Base-by-base conservation (phyloP, 2,113 vertebrate genomes). In the Thunnus thynnus region DNA sequence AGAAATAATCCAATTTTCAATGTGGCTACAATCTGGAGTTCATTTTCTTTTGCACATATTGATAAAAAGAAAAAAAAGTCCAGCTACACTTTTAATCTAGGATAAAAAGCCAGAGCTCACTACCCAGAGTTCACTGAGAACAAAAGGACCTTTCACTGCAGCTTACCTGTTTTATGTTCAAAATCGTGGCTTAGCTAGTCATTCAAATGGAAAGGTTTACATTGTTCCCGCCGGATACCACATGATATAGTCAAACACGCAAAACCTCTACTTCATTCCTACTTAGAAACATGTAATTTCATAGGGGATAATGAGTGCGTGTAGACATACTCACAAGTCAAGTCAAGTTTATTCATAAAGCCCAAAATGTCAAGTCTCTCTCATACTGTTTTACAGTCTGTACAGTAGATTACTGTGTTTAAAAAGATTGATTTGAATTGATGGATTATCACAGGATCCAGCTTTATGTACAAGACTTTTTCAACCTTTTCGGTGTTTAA, bases 111-210 rank as follows among this genome's bases (percentile, higher is more conserved):
- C 44, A 48, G 73, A 57, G 60, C 71, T 88, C 51, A 71, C 46
- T 66, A 36, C 51, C 27, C 54, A 48, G 55, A 84, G 54, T 68
- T 76, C 25, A 64, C 7, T 20, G 50, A 32, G 77, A 91, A 93
- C 89, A 94, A 90, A 88, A 80, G 57, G 18, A 70, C 79, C 88
- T 88, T 94, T 94, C 85, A 93, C 48, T 48, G 68, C 63, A 79
- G 80, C 76, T 89, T 90, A 83, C 78, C 69, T 83, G 74, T 54
- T 65, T 64, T 63, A 66, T 74, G 82, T 81, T 76, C 62, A 87
- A 75, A 77, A 84, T 36, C 17, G 22, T n/a, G 55, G 78, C 70
- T 92, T 58, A 85, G 72, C 30, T 12, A 41, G 27, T 72, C 61
- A 54, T 57, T 80, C 76, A 25, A 44, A 76, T n/a, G 56, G 17